These are phyloP conservation scores for Vollenhovia emeryi DNA, from an alignment of 1,140 invertebrate genomes.

Conservation along the genomic window DNA sequence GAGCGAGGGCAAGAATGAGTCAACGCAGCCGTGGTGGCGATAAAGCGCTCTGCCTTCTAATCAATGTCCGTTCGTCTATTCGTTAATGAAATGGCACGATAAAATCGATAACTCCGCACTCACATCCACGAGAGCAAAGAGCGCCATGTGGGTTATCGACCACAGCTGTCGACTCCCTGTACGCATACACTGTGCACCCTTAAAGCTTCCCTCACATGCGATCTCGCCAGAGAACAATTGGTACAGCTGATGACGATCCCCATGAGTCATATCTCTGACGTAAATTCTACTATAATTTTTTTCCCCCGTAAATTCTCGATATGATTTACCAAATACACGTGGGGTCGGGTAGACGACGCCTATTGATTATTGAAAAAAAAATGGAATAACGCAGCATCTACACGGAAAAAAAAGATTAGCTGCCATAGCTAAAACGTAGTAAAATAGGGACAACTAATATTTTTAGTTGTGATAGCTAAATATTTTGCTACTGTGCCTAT, in stretches of 20 bases:
- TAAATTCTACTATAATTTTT: background rate
- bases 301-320: background rate
- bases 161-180: slow-evolving; percentile 77
- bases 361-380: background rate
- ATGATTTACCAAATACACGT: background rate
- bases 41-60: slow-evolving; percentile 63
- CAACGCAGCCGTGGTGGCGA: slow-evolving; percentile 57
- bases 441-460: too few species aligned
- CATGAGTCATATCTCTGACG: background rate
- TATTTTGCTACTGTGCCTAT: too few species aligned
- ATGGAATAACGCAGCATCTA: background rate
- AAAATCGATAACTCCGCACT: slow-evolving; percentile 79
- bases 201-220: slow-evolving; percentile 65
- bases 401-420: too few species aligned
- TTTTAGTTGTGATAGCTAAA: too few species aligned
- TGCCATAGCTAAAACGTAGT: too few species aligned
- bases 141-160: slow-evolving; percentile 78
- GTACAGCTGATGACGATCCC: background rate
- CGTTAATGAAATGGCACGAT: slow-evolving; percentile 64
- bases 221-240: background rate
- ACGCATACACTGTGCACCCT: slow-evolving; percentile 55
- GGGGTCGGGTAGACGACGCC: background rate
- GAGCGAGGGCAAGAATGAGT: slow-evolving; percentile 48
- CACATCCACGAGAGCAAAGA: slow-evolving; percentile 68
- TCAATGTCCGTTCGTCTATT: slow-evolving; percentile 5